Base-by-base conservation (phyloP, 2,888 invertebrate species). In the Protonemura montana region DNA sequence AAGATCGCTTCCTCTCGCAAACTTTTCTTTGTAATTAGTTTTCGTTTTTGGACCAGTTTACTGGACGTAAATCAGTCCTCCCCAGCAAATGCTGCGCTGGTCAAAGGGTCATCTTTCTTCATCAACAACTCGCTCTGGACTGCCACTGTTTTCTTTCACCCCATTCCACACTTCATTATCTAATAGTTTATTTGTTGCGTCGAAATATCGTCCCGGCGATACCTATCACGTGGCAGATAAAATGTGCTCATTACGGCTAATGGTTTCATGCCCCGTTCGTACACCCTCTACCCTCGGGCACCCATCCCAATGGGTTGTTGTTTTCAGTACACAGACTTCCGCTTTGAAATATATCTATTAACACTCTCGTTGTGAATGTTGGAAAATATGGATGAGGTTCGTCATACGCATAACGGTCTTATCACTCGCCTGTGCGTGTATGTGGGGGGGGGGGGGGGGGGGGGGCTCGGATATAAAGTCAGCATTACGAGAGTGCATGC, bases 181-280 rank as follows among this genome's bases (percentile, higher is more conserved):
- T 59, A 59, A 59, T 59, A 59, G 59, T 59, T 21, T 59, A 59
- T 59, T 59, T 59, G 59, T 59, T 59, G 59, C 59, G 59, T 21
- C 59, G 59, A 59, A 59, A 59, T 59, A 59, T 59, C 21, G 59
- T 59, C 59, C 59, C 16, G 21, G 16, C 21, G 21, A 59, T 59
- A 35, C 35, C 35, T 35, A 59, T 59, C 59, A 59, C 59, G 59
- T 59, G 13, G 59, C 59, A 59, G 59, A 59, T 59, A 59, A 59
- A 59, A 59, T 29, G 81, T 29, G 29, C 81, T 81, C 81, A 81
- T 81, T 81, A 81, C 21, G n/a, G 81, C 81, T 81, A 81, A 81
- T 81, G 81, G 81, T 30, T 81, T 21, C n/a, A 16, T 26, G 27
- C 81, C 59, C 59, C 21, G 6, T 21, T 21, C 59, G 13, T 21